Evolutionary conservation across 2,797 vertebrate genomes (phyloP), one percentile per base, ranked within the genome.

Genomic region (Acropternis orthonyx): DNA sequence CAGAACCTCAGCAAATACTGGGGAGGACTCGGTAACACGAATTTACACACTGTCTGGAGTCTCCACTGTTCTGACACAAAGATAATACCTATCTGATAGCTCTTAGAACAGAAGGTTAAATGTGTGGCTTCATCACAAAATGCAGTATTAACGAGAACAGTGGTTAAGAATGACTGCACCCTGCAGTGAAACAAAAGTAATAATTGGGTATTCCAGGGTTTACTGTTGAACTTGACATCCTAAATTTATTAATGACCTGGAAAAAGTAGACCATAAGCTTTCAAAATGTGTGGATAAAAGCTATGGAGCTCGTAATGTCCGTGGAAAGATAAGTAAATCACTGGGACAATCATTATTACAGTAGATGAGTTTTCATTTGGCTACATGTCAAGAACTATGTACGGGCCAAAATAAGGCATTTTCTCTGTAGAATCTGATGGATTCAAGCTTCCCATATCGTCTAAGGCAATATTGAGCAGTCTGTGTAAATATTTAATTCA

Each of bases 201-300:
- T 86, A 58, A 77, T 79, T 65, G 72, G 71, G 15, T 56, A 44
- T 94, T 85, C 71, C 44, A 37, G 48, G 39, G 37, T 65, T 68
- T 93, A 39, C 68, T 74, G 15, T 65, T 85, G 88, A 81, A 79
- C 34, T 26, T 83, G 65, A 56, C 34, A 27, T 58, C 10, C 72
- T 67, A 74, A 83, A 71, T 88, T 83, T 85, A 55, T 85, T 86
- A 94, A 92, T 75, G 78, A 68, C 36, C 46, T 74, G 78, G 65
- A 89, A 80, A 92, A 92, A 94, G 61, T 17, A 86, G 61, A 89
- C 68, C 23, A n/a, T 93, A 75, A 80, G 61, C 91, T 93, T 90
- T 93, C 68, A 80, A 71, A 85, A 89, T 88, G 61, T 94, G 75
- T 80, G 78, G 92, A 66, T 80, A 91, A 92, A 94, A 92, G 63